Percentiles rank a stretch among this genome's conserved stretches.
phyloP scores from a whole-genome alignment of 2,888 invertebrate species.

The Mesochorus sp. region DNA sequence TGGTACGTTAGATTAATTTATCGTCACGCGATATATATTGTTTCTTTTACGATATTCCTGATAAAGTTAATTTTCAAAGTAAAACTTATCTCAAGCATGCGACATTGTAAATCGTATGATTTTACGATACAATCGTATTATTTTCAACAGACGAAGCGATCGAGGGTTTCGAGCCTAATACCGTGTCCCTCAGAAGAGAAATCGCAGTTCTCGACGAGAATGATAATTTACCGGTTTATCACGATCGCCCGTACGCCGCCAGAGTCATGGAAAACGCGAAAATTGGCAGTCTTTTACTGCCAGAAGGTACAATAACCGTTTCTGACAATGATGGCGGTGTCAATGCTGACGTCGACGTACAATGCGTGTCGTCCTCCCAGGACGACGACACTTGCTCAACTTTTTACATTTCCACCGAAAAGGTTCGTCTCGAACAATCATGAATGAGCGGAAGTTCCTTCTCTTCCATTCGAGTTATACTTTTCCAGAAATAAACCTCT shows the following conservation, averaged over 20 bases:
- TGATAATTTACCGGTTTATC: slow-evolving; percentile 90
- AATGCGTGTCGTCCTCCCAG: slow-evolving; percentile 85
- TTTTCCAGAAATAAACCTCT: neutral
- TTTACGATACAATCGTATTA: slow-evolving; percentile 1
- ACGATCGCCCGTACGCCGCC: slow-evolving; percentile 88
- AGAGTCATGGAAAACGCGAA: slow-evolving; percentile 87
- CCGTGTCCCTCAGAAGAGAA: slow-evolving; percentile 89
- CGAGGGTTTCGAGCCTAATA: slow-evolving; percentile 89
- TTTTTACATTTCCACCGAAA: slow-evolving; percentile 87
- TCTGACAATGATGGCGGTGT: slow-evolving; percentile 89
- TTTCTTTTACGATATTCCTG: neutral
- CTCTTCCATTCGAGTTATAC: neutral
- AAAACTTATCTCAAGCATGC: neutral
- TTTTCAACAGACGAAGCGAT: slow-evolving; percentile 86
- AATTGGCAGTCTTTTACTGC: slow-evolving; percentile 86
- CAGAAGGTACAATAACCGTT: slow-evolving; percentile 84
- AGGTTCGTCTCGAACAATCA: slow-evolving; percentile 79
- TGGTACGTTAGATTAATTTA: slow-evolving; percentile 81
- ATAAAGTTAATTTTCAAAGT: neutral
- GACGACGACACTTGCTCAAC: slow-evolving; percentile 88
- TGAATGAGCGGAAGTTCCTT: neutral
- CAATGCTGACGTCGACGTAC: slow-evolving; percentile 88
- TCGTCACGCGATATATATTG: neutral
- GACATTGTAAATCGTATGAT: neutral
- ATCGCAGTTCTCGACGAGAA: slow-evolving; percentile 91